Evolutionary conservation across 2,113 vertebrate species (phyloP), one percentile per base, ranked within the genome.

Genomic region (Crocuta crocuta): DNA sequence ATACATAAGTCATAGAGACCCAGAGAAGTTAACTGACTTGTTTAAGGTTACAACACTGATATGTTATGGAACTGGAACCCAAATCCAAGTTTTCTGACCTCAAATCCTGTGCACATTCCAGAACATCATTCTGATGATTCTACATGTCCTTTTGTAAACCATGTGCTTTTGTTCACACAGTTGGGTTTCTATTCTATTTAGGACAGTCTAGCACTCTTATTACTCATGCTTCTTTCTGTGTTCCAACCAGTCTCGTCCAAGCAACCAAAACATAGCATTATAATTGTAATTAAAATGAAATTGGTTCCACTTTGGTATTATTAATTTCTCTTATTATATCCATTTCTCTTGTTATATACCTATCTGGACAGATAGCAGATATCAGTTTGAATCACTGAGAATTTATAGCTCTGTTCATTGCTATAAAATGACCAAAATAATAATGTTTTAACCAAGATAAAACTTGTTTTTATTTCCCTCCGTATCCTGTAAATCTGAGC

Each of bases 401-500:
- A 74, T 43, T 53, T 86, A 81, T 21, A 76, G 48, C n/a, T 94
- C 10, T 13, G 61, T 97, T 81, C 4, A 7, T 87, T 13, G 65
- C 26, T 80, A 4, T 84, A 45, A 79, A 70, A 78, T 73, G 35
- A 48, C 5, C 24, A 50, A 19, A 82, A 91, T 91, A 55, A 35
- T 45, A 58, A 45, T 89, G 11, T 83, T 73, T 97, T 87, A 61
- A 91, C 76, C 48, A 81, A 71, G 43, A 71, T 89, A n/a, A 76
- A 83, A 58, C 21, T 94, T 82, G 21, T 17, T 68, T 50, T 43
- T 63, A 9, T 74, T 39, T 66, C 66, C 53, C 12, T 9, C 10
- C 26, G 1, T 53, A 65, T 90, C 58, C 17, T 50, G 33, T 66
- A 97, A 81, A 87, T 50, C 1, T 70, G n/a, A 78, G 31, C 16